Evolutionary conservation across 2,113 vertebrate species (phyloP), one percentile per base, ranked within the genome.

Genomic region (Climacteris rufus): DNA sequence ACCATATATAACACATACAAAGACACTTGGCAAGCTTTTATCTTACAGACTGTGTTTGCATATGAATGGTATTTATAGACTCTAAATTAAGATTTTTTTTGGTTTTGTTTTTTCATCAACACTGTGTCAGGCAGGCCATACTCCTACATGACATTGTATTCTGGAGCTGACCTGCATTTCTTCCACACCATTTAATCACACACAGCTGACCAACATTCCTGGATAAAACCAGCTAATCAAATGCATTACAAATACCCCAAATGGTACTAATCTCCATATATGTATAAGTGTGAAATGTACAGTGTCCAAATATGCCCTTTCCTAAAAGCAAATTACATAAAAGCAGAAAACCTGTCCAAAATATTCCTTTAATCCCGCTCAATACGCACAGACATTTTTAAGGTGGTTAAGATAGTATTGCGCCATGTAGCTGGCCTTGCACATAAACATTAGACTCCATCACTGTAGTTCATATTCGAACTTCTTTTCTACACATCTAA

Each of bases 151-250:
- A 95, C 83, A 85, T 57, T 72, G 42, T 86, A 74, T 86, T 95
- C 91, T 95, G 86, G 57, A 95, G 81, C 50, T 95, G 94, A 97
- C 96, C 87, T 96, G 92, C 87, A 91, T 97, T 98, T 93, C 80
- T 96, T 96, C 94, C 95, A 97, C 95, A 97, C 92, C 79, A 82
- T 90, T 97, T 97, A 97, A 97, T 96, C 95, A 92, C 86, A 97
- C 87, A 93, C 94, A 96, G 96, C 97, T 98, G 96, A 98, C 82
- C 91, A 81, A 81, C 93, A 97, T 97, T 98, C 94, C 87, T 97
- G 93, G 89, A 87, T 49, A 80, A 94, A 97, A 96, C 76, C 94
- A 96, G 50, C 64, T 96, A 97, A 96, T 94, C 92, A 96, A 96
- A 94, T 94, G 95, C 87, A 86, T 89, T 97, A 91, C 52, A 94